A percentile compares a stretch with the other conserved stretches of the same genome.
Evolutionary conservation across 2,797 vertebrate genomes (phyloP).

Genomic region (Nyctibius grandis): DNA sequence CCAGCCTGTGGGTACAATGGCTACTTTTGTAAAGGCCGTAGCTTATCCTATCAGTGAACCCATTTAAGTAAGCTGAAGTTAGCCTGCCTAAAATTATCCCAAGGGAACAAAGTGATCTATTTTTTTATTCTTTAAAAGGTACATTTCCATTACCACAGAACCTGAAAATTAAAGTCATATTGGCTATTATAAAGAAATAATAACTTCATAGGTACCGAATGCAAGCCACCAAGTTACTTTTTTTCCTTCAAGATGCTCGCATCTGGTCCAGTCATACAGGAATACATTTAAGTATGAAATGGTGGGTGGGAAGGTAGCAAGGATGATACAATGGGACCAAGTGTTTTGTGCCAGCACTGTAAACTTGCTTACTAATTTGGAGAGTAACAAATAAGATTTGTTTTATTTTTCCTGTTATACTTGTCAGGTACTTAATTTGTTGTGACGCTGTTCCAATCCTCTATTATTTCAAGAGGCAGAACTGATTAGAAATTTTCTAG

Average conservation of each 20-base stretch:
- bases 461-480: not conserved
- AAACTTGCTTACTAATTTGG: not conserved
- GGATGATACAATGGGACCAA: not conserved
- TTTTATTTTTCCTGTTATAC: not conserved
- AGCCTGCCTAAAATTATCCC: not conserved
- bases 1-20: not conserved
- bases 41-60: not conserved
- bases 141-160: not conserved
- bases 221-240: not conserved
- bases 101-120: not conserved
- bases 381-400: not conserved
- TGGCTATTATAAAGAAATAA: not conserved
- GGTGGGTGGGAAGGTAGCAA: not conserved
- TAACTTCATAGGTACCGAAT: not conserved
- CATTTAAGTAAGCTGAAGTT: not conserved
- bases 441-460: not conserved
- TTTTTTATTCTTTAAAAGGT: not conserved
- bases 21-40: not conserved
- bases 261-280: not conserved
- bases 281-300: not conserved
- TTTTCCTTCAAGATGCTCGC: not conserved
- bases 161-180: not conserved
- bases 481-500: not conserved
- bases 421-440: not conserved
- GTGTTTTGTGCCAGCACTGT: not conserved